Percentiles rank a stretch among this genome's conserved stretches.
Conservation (phyloP, 2,797 vertebrate species). For the Cyclopterus lumpus region DNA sequence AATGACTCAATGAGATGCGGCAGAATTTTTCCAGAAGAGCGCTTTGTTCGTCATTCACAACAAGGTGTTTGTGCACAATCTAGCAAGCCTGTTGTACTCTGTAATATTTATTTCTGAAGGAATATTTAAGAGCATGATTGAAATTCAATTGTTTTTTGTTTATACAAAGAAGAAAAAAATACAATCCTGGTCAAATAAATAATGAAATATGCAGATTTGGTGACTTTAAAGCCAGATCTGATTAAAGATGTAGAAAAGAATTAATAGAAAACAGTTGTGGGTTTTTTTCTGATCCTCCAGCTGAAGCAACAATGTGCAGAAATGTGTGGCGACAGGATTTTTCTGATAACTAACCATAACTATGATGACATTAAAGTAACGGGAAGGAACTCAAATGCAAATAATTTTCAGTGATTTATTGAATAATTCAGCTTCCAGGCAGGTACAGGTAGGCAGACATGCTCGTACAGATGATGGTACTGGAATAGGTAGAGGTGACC, state of each 20-base stretch:
- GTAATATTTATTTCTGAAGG: not conserved
- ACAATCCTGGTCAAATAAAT: not conserved
- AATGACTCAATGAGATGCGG: conserved; percentile 27
- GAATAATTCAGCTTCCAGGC: not conserved
- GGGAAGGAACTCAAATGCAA: not conserved
- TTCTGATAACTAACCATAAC: not conserved
- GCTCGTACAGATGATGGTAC: not conserved
- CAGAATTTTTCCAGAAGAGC: conserved; percentile 2
- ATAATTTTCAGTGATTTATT: not conserved
- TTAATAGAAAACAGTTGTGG: not conserved
- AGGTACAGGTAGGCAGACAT: not conserved
- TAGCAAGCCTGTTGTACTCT: not conserved
- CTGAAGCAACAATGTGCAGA: not conserved
- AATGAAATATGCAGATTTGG: no score
- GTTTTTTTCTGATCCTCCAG: not conserved
- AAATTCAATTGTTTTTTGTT: not conserved
- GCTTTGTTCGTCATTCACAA: conserved; percentile 15
- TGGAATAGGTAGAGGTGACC: not conserved
- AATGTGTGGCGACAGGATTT: not conserved
- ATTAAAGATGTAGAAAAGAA: not conserved
- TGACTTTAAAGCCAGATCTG: not conserved
- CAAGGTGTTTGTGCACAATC: not conserved
- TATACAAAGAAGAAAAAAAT: no score
- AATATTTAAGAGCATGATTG: no score
- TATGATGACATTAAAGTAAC: not conserved